A percentile compares a stretch with the other conserved stretches of the same genome.
These are phyloP conservation scores for Leptatherina wallacei DNA, from an alignment of 2,797 vertebrate genomes.

Conservation along the genomic window DNA sequence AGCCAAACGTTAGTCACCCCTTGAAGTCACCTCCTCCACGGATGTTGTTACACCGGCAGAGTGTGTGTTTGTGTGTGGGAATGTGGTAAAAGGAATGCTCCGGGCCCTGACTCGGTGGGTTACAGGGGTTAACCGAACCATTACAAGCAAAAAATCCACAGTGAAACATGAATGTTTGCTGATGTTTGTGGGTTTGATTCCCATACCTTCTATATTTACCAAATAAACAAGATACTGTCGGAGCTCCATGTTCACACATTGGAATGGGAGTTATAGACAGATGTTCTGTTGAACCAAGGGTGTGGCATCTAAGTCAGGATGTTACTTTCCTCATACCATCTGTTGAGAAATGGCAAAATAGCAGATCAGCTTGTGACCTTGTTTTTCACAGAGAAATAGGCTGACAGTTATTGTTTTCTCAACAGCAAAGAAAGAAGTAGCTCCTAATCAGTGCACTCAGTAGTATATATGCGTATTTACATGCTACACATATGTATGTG, in stretches of 20 bases:
- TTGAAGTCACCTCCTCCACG: constrained; percentile 78
- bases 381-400: constrained; percentile 1
- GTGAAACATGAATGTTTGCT: constrained; percentile 58
- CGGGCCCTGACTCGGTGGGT: constrained; percentile 42
- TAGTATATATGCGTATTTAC: constrained; percentile 20
- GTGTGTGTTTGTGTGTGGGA: constrained; percentile 40
- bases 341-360: constrained; percentile 57
- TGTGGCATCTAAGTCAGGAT: constrained; percentile 57
- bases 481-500: constrained; percentile 31
- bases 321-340: constrained; percentile 44
- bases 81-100: constrained; percentile 50
- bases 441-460: background rate
- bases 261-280: constrained; percentile 58
- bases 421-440: constrained; percentile 17
- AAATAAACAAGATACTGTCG: constrained; percentile 38
- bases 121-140: constrained; percentile 58
- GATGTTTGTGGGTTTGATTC: constrained; percentile 58
- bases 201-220: constrained; percentile 58
- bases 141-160: constrained; percentile 52
- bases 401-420: background rate
- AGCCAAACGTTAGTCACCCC: constrained; percentile 75
- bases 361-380: constrained; percentile 16
- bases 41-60: constrained; percentile 73
- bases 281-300: constrained; percentile 68
- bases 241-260: constrained; percentile 27